Conservation (phyloP, 2,888 invertebrate species). For the Calameuta pallipes region DNA sequence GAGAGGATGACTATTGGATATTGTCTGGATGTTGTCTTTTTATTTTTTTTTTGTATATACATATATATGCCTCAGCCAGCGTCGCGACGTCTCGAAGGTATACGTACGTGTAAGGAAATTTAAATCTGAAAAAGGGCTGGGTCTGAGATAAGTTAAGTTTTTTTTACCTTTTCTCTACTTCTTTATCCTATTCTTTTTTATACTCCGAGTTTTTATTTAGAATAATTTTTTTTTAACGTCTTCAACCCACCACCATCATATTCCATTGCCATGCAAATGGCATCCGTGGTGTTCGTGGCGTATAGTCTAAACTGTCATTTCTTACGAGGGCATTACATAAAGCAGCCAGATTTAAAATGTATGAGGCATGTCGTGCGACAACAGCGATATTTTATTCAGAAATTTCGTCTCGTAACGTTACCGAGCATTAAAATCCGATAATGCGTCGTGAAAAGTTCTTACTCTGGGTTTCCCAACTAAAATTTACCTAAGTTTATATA, state of each 20-base stretch:
- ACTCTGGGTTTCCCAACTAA: not conserved
- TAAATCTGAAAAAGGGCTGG: not conserved
- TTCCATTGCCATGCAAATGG: conserved; percentile 2
- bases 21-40: not conserved
- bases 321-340: conserved; percentile 23
- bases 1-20: not conserved
- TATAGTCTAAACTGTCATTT: conserved; percentile 21
- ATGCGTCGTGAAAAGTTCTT: conserved; percentile 17
- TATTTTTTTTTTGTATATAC: not conserved
- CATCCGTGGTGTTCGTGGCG: conserved; percentile 9
- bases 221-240: not conserved
- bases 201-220: not conserved
- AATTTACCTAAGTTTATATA: not conserved
- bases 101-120: not conserved
- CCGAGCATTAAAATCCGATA: conserved; percentile 36
- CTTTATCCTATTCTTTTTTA: not conserved
- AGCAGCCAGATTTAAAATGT: conserved; percentile 33
- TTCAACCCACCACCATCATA: not conserved
- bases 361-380: conserved; percentile 24
- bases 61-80: not conserved
- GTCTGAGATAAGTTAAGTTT: not conserved
- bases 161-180: not conserved
- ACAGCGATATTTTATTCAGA: conserved; percentile 38
- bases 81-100: not conserved
- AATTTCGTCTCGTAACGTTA: conserved; percentile 17